phyloP scores from a whole-genome alignment of 92 coral and sea anemone genomes.

The Palythoa grandis region DNA sequence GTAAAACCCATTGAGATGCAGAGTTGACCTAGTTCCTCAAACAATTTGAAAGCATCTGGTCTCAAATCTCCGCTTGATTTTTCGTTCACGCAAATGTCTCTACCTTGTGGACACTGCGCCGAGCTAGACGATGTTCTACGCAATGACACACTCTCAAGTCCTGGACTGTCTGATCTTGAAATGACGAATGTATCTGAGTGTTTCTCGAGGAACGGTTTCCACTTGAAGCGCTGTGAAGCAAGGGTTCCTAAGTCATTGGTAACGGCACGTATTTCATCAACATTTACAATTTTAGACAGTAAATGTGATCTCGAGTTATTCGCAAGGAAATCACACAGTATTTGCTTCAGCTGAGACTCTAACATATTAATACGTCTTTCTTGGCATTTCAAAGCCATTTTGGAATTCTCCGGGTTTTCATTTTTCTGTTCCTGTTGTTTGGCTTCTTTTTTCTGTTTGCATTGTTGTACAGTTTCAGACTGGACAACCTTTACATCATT shows the following conservation, averaged over 20 bases:
- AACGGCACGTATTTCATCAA: constrained; percentile 7
- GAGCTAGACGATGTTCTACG: neutral
- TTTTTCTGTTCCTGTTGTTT: neutral
- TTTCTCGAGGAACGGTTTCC: constrained; percentile 22
- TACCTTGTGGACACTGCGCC: neutral
- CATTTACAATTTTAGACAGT: neutral
- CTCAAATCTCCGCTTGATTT: neutral
- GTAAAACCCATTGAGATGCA: constrained; percentile 16
- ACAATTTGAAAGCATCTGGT: neutral
- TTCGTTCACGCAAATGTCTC: neutral
- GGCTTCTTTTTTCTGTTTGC: too few relatives aligned
- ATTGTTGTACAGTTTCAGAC: neutral
- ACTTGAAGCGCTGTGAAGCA: constrained; percentile 5
- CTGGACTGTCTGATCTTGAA: constrained; percentile 2
- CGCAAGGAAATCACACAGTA: neutral
- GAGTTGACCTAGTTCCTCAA: neutral
- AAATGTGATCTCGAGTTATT: constrained; percentile 1
- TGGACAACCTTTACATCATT: neutral
- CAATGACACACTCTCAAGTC: constrained; percentile 9
- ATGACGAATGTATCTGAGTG: neutral
- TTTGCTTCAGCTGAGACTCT: constrained; percentile 7
- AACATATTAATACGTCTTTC: neutral
- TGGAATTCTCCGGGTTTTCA: neutral
- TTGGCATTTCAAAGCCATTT: neutral
- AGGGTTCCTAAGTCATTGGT: neutral